Base-by-base conservation (phyloP, 2,888 invertebrate genomes). In the Margaritifera margaritifera region DNA sequence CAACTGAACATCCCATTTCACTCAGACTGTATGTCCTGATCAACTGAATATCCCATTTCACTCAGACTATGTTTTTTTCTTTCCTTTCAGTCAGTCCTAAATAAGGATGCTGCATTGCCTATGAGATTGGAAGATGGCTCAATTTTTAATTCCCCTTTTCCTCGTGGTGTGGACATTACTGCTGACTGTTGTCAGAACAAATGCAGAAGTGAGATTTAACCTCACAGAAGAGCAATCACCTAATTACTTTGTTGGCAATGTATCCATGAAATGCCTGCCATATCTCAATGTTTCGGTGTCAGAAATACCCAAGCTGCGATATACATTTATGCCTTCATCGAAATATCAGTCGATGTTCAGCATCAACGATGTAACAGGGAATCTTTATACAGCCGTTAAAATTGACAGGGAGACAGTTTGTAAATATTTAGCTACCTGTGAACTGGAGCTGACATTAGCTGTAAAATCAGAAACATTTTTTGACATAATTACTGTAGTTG, bases 401-500 rank as follows among this genome's bases (percentile, higher is more conserved):
- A 71, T 77, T 31, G 77, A 77, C 62, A 68, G 77, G 18, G 77
- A 77, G 60, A 52, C 60, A 25, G 62, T 69, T 18, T 77, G 77
- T 62, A 31, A 65, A 64, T 73, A 71, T 27, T 59, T 59, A 22
- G 59, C 62, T 22, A 68, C 60, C 24, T 77, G 77, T 73, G 60
- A 65, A 54, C 18, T 75, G 25, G 52, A 54, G 18, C 69, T 77
- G 19, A 62, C 53, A 51, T 69, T 77, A 1, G 71, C 66, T 25
- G 72, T 70, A 18, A 66, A 56, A 4, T 59, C 62, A 15, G 69
- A 54, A 24, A n/a, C 57, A 22, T 75, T 71, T 50, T 78, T 73
- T 66, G 58, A 72, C 56, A 72, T 76, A 52, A 75, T 83, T 60
- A 74, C 71, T 54, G 79, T 80, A 1, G 73, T 67, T 15, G 75